Evolutionary conservation across 2,888 invertebrate genomes (phyloP).

Genomic region (Ypsolopha sequella): DNA sequence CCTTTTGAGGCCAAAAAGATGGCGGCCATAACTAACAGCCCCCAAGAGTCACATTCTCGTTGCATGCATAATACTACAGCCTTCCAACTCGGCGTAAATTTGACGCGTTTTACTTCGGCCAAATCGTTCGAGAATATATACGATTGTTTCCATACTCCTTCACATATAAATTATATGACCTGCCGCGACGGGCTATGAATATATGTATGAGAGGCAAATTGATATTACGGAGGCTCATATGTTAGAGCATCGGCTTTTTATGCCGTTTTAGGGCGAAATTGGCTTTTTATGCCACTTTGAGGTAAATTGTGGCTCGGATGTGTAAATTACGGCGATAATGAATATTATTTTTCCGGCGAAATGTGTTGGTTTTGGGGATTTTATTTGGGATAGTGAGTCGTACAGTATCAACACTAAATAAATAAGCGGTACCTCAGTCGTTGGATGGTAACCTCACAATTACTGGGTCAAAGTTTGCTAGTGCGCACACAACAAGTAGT

Average conservation of each 20-base stretch:
- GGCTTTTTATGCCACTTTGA: slow-evolving; percentile 49
- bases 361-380: neutral
- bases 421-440: neutral
- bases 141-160: slow-evolving; percentile 51
- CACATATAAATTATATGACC: slow-evolving; percentile 70
- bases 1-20: slow-evolving; percentile 29
- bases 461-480: neutral
- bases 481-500: no score
- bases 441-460: neutral
- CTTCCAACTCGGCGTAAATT: slow-evolving; percentile 23
- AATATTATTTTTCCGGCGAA: slow-evolving; percentile 21
- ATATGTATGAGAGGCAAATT: slow-evolving; percentile 66
- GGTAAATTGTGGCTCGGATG: slow-evolving; percentile 57
- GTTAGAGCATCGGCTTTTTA: slow-evolving; percentile 51
- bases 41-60: slow-evolving; percentile 57
- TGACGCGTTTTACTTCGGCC: slow-evolving; percentile 29
- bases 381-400: neutral
- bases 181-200: slow-evolving; percentile 55
- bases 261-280: slow-evolving; percentile 41
- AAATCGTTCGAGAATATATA: slow-evolving; percentile 61
- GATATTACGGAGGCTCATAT: slow-evolving; percentile 55
- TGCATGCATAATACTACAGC: slow-evolving; percentile 47
- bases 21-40: slow-evolving; percentile 56
- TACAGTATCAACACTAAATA: neutral
- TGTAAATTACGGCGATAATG: slow-evolving; percentile 52